Conservation (phyloP, 23 tunicate genomes). For the Corella eumyota region DNA sequence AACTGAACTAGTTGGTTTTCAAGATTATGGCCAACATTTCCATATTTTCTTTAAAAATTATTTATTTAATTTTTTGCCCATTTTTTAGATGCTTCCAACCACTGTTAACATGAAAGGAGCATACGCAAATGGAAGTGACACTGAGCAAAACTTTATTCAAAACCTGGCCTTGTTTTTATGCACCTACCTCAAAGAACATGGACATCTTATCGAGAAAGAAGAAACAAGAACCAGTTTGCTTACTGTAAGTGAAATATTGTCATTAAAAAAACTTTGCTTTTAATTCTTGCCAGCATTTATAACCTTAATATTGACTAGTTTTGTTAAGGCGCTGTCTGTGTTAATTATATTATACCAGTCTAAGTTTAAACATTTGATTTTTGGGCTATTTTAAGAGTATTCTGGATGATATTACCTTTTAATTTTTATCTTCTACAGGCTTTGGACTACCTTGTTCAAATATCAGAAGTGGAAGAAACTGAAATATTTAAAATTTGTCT, state of each 20-base stretch:
- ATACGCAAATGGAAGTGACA: slow-evolving; percentile 82
- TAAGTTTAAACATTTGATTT: no score
- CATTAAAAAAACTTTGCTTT: no score
- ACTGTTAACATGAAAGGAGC: slow-evolving; percentile 79
- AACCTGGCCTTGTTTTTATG: slow-evolving; percentile 89
- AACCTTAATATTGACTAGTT: no score
- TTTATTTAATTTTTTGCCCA: background rate
- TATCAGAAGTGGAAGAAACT: slow-evolving; percentile 96
- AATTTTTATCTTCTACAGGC: slow-evolving; percentile 35
- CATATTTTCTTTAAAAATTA: no score
- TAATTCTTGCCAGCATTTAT: no score
- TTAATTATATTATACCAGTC: no score
- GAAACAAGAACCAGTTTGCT: slow-evolving; percentile 34
- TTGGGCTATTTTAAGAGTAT: no score
- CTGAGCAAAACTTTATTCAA: slow-evolving; percentile 95
- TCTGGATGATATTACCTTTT: no score
- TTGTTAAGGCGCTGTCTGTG: no score
- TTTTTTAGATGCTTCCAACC: slow-evolving; percentile 80
- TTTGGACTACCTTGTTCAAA: slow-evolving; percentile 87
- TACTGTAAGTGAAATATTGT: slow-evolving; percentile 29
- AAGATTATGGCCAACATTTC: no score
- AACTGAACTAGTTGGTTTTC: no score
- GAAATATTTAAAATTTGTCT: slow-evolving; percentile 98
- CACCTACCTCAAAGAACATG: slow-evolving; percentile 96
- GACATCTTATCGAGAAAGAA: slow-evolving; percentile 68